Evolutionary conservation across 2,113 vertebrate genomes (phyloP).

Genomic region (Epinephelus lanceolatus): DNA sequence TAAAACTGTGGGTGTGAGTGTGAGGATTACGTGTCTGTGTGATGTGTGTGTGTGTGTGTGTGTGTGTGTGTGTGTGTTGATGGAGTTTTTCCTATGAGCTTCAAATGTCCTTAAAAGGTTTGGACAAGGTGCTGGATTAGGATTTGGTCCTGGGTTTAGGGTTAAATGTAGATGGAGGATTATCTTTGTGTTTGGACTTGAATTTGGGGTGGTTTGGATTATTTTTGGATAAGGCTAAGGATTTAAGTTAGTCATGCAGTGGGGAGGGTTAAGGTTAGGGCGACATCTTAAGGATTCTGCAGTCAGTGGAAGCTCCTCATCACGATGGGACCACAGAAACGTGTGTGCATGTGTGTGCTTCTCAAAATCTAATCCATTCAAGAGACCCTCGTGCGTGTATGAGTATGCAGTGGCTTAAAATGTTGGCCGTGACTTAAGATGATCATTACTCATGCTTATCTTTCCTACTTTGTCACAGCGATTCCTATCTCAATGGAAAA

Average conservation of each 20-base stretch:
- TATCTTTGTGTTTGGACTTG: slow-evolving; percentile 6
- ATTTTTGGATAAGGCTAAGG: slow-evolving; percentile 30
- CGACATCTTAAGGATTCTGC: slow-evolving; percentile 3
- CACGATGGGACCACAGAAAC: neutral
- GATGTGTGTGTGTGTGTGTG: neutral
- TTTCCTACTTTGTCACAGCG: slow-evolving; percentile 56
- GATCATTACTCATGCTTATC: slow-evolving; percentile 72
- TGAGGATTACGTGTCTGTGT: neutral
- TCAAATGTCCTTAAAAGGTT: neutral
- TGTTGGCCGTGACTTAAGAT: slow-evolving; percentile 58
- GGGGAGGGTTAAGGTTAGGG: slow-evolving; percentile 23
- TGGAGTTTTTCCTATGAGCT: slow-evolving; percentile 5
- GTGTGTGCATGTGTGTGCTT: slow-evolving; percentile 1
- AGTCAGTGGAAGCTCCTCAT: neutral
- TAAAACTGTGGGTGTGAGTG: neutral
- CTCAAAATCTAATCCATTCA: slow-evolving; percentile 17
- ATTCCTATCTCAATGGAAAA: slow-evolving; percentile 67
- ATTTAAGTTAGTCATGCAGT: slow-evolving; percentile 30
- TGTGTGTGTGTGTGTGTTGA: neutral
- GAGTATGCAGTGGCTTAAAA: slow-evolving; percentile 47
- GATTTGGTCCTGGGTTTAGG: slow-evolving; percentile 4
- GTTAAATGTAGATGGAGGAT: slow-evolving; percentile 37
- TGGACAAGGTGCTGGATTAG: slow-evolving; percentile 1
- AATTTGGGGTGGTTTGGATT: slow-evolving; percentile 26
- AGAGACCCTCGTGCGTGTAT: slow-evolving; percentile 21